A percentile compares a stretch with the other conserved stretches of the same genome.
Evolutionary conservation across 2,888 invertebrate genomes (phyloP).

Genomic region (Harpalus rufipes): DNA sequence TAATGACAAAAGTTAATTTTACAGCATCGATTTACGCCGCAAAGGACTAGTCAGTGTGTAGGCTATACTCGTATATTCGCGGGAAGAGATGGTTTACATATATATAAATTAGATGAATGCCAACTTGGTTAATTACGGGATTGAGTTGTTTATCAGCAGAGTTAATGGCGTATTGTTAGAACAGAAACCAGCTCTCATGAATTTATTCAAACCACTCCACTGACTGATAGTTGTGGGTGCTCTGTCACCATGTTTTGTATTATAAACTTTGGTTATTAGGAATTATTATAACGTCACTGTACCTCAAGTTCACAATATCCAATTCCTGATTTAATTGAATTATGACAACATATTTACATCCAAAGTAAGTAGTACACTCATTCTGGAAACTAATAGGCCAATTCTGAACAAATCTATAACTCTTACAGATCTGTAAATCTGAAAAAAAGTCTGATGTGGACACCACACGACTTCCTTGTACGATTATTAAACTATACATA

Average conservation of each 20-base stretch:
- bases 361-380: too few relatives aligned
- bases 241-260: conserved; percentile 12
- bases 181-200: background rate
- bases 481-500: too few relatives aligned
- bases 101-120: conserved; percentile 59
- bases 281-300: conserved; percentile 17
- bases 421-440: too few relatives aligned
- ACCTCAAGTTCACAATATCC: background rate
- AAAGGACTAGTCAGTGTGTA: conserved; percentile 6
- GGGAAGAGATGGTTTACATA: conserved; percentile 42
- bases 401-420: too few relatives aligned
- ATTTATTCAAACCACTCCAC: conserved; percentile 18
- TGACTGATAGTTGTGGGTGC: conserved; percentile 18
- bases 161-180: conserved; percentile 35
- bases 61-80: conserved; percentile 6
- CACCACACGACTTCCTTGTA: too few relatives aligned
- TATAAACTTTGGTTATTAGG: conserved; percentile 36
- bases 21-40: conserved; percentile 48
- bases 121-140: conserved; percentile 57
- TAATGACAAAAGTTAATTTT: conserved; percentile 62
- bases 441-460: too few relatives aligned
- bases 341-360: too few relatives aligned
- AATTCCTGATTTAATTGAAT: background rate
- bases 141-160: conserved; percentile 53
- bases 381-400: too few relatives aligned